A percentile compares a stretch with the other conserved stretches of the same genome.
These are phyloP conservation scores for Benthosema pterotum DNA, from an alignment of 2,797 vertebrate species.

Conservation along the genomic window DNA sequence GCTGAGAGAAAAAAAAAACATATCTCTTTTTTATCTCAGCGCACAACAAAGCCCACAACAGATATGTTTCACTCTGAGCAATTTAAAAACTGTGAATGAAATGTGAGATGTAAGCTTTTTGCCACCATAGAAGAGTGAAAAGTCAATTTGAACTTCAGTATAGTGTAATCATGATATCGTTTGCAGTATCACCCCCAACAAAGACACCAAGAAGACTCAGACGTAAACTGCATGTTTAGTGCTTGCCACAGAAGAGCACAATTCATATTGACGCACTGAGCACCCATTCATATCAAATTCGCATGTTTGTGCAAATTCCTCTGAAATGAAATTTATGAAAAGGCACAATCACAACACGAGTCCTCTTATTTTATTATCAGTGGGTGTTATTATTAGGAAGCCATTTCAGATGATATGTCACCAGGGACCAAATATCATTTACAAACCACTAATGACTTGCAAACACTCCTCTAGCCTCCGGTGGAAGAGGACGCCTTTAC, in stretches of 20 bases:
- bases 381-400: slow-evolving; percentile 97
- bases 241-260: slow-evolving; percentile 85
- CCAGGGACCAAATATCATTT: slow-evolving; percentile 99
- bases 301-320: slow-evolving; percentile 87
- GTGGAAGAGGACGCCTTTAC: slow-evolving; percentile 85
- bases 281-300: slow-evolving; percentile 77
- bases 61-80: slow-evolving; percentile 22
- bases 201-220: slow-evolving; percentile 65
- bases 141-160: slow-evolving; percentile 26
- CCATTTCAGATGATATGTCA: slow-evolving; percentile 98
- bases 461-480: slow-evolving; percentile 94
- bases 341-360: slow-evolving; percentile 89
- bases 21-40: slow-evolving; percentile 34
- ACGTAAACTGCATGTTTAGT: slow-evolving; percentile 85
- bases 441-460: slow-evolving; percentile 98
- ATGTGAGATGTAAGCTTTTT: slow-evolving; percentile 7
- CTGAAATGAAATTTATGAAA: slow-evolving; percentile 84
- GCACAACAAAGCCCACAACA: slow-evolving; percentile 43
- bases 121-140: slow-evolving; percentile 6
- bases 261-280: slow-evolving; percentile 63
- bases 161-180: slow-evolving; percentile 27
- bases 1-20: slow-evolving; percentile 47
- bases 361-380: slow-evolving; percentile 96
- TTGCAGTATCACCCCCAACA: neutral
- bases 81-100: slow-evolving; percentile 17